These are phyloP conservation scores for Diadema setosum DNA, from an alignment of 35 echinoderm and acorn worm species.

Conservation along the genomic window DNA sequence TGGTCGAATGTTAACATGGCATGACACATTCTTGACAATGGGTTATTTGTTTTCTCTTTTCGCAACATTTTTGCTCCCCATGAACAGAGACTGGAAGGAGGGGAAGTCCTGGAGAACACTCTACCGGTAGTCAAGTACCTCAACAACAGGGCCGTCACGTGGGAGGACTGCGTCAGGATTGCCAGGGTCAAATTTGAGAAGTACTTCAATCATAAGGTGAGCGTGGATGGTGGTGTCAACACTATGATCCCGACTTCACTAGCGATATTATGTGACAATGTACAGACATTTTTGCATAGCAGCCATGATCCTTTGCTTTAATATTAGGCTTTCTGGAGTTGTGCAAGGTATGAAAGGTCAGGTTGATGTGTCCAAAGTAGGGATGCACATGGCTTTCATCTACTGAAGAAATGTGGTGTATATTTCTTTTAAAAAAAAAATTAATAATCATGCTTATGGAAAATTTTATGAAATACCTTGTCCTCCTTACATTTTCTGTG, in stretches of 20 bases:
- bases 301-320: neutral
- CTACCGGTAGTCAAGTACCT: slow-evolving; percentile 69
- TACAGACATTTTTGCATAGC: neutral
- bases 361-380: too few relatives aligned
- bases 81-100: slow-evolving; percentile 57
- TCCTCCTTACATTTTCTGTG: too few relatives aligned
- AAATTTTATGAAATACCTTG: too few relatives aligned
- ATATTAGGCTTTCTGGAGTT: too few relatives aligned
- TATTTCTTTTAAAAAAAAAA: too few relatives aligned
- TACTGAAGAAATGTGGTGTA: too few relatives aligned
- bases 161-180: slow-evolving; percentile 60
- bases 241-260: neutral
- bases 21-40: too few relatives aligned
- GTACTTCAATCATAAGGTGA: slow-evolving; percentile 94
- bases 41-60: too few relatives aligned
- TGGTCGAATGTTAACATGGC: too few relatives aligned
- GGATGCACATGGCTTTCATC: too few relatives aligned
- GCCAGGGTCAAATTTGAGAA: slow-evolving; percentile 93
- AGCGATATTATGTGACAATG: neutral
- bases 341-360: too few relatives aligned
- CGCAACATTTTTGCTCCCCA: neutral
- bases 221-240: neutral
- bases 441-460: too few relatives aligned
- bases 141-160: slow-evolving; percentile 56
- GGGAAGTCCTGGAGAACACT: slow-evolving; percentile 44